Conservation (phyloP, 1,140 invertebrate species). For the Drosophila albomicans region DNA sequence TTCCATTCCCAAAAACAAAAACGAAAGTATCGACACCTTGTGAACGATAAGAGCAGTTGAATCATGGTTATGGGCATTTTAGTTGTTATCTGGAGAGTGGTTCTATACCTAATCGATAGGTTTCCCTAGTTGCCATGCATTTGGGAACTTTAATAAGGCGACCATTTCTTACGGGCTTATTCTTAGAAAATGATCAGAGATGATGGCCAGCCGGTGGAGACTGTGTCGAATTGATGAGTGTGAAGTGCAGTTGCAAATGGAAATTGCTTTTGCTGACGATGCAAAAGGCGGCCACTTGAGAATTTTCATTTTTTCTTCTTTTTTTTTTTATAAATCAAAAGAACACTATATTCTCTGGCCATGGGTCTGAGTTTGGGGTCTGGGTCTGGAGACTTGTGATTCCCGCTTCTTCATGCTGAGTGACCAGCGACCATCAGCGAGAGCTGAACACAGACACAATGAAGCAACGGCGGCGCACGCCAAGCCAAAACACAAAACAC, state of each 20-base stretch:
- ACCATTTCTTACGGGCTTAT: conserved; percentile 18
- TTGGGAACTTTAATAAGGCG: conserved; percentile 21
- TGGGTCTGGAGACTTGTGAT: conserved; percentile 17
- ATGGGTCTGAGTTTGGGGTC: conserved; percentile 9
- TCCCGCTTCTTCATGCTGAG: conserved; percentile 73
- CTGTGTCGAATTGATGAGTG: conserved; percentile 48
- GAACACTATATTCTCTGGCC: conserved; percentile 23
- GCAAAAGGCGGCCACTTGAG: conserved; percentile 62
- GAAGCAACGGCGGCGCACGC: conserved; percentile 75
- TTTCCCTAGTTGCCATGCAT: not conserved
- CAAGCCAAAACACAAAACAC: conserved; percentile 59
- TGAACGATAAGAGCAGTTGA: conserved; percentile 26
- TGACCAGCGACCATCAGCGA: conserved; percentile 74
- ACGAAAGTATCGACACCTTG: not conserved
- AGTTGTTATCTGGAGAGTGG: conserved; percentile 18
- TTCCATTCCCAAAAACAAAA: conserved; percentile 11
- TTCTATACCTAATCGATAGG: not conserved
- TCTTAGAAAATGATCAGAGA: conserved; percentile 21
- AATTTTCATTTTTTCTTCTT: conserved; percentile 2
- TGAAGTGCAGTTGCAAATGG: conserved; percentile 72
- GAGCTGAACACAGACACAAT: conserved; percentile 41
- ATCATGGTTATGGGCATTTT: conserved; percentile 13
- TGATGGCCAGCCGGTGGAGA: conserved; percentile 7
- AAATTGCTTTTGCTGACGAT: conserved; percentile 48
- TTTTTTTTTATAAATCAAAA: conserved; percentile 46